Evolutionary conservation across 1,140 invertebrate species (phyloP).

Genomic region (Cotesia chilonis): DNA sequence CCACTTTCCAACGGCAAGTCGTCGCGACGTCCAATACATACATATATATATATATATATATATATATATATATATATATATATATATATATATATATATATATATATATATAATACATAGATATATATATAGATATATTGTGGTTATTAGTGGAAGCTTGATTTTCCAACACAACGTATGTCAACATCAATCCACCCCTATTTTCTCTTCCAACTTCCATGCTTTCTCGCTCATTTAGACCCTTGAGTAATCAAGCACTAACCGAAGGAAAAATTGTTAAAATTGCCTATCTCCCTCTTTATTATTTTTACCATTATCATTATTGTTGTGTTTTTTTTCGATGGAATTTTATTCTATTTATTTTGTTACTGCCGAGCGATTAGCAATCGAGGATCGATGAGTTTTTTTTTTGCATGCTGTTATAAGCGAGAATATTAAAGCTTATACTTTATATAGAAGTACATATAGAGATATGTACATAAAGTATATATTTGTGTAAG

Average conservation of each 20-base stretch:
- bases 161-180: constrained; percentile 49
- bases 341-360: background rate
- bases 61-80: too few relatives aligned
- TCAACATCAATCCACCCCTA: constrained; percentile 24
- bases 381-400: background rate
- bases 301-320: background rate
- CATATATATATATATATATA: too few relatives aligned
- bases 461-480: too few relatives aligned
- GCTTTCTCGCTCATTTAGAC: background rate
- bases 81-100: too few relatives aligned
- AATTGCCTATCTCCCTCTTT: constrained; percentile 12
- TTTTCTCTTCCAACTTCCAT: background rate
- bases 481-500: too few relatives aligned
- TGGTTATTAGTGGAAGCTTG: constrained; percentile 36
- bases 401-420: too few relatives aligned
- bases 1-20: constrained; percentile 48
- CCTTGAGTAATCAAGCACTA: constrained; percentile 7
- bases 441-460: too few relatives aligned
- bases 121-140: background rate
- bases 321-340: constrained; percentile 3
- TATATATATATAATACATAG: too few relatives aligned
- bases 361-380: background rate
- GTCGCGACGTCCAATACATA: constrained; percentile 49
- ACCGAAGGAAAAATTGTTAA: constrained; percentile 18
- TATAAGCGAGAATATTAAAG: too few relatives aligned